Conservation (phyloP, 2,888 invertebrate species). For the Pachydiplax longipennis region DNA sequence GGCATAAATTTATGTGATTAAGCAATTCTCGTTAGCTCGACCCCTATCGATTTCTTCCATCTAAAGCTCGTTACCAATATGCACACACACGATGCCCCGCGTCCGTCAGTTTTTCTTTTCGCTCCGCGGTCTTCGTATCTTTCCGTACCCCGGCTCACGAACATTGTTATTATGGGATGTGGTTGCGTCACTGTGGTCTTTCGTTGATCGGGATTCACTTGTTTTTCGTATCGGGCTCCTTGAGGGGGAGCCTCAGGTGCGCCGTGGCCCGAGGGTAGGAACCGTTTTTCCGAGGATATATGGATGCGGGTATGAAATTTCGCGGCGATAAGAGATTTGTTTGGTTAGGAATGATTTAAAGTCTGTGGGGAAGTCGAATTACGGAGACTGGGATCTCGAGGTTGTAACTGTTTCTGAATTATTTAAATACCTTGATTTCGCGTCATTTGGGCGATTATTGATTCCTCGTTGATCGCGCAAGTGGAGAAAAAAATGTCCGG, state of each 20-base stretch:
- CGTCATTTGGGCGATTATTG: background rate
- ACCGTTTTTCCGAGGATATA: background rate
- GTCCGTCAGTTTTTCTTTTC: background rate
- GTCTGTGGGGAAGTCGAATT: background rate
- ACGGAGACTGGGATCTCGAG: background rate
- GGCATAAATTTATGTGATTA: conserved; percentile 31
- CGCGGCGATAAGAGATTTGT: conserved; percentile 11
- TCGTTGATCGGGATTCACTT: background rate
- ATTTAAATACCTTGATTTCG: conserved; percentile 6
- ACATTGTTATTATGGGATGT: conserved; percentile 13
- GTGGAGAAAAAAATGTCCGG: background rate
- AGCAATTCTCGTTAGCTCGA: conserved; percentile 17
- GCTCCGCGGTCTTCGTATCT: background rate
- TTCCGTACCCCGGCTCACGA: background rate
- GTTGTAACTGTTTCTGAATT: background rate
- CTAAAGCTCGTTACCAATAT: background rate
- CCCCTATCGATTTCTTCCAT: background rate
- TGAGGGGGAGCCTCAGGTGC: background rate
- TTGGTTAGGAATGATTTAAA: conserved; percentile 32
- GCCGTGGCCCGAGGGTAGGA: background rate
- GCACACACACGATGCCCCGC: background rate
- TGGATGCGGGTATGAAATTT: background rate
- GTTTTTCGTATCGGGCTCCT: background rate
- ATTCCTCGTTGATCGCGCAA: background rate
- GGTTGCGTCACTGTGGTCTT: background rate